Percentiles rank a stretch among this genome's conserved stretches.
Conservation (phyloP, 2,113 vertebrate genomes). For the Coryphaenoides rupestris region DNA sequence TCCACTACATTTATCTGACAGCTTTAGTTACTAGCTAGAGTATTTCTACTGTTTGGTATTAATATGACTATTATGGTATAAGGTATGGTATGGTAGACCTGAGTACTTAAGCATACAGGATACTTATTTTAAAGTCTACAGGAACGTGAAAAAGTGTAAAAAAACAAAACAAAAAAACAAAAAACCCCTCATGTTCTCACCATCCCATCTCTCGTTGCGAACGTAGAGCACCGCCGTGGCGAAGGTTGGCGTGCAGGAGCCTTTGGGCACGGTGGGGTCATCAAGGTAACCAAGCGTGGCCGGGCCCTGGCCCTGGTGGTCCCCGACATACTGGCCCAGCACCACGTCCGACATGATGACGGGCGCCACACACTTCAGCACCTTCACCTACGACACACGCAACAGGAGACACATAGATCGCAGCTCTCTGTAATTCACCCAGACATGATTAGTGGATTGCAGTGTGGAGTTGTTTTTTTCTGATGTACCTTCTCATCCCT, state of each 20-base stretch:
- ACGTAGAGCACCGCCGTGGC: slow-evolving; percentile 82
- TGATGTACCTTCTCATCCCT: slow-evolving; percentile 85
- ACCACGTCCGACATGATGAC: slow-evolving; percentile 72
- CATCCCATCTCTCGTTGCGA: slow-evolving; percentile 88
- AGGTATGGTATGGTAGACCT: no score
- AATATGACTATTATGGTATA: no score
- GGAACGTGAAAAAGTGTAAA: no score
- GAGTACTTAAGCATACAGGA: no score
- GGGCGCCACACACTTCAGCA: slow-evolving; percentile 81
- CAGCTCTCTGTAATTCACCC: neutral
- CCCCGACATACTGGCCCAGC: slow-evolving; percentile 84
- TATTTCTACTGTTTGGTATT: no score
- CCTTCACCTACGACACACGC: slow-evolving; percentile 79
- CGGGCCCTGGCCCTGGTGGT: slow-evolving; percentile 75
- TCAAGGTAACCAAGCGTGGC: slow-evolving; percentile 81
- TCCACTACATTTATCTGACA: no score
- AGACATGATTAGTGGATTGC: neutral
- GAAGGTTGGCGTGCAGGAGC: slow-evolving; percentile 84
- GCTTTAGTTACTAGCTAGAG: no score
- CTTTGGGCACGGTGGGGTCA: slow-evolving; percentile 80
- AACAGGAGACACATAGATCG: neutral
- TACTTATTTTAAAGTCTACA: no score
- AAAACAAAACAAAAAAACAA: no score
- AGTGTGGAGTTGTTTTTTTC: neutral
- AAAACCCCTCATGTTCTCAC: slow-evolving; percentile 74